These are phyloP conservation scores for Heterohyrax brucei DNA, from an alignment of 2,797 vertebrate species.

Conservation along the genomic window DNA sequence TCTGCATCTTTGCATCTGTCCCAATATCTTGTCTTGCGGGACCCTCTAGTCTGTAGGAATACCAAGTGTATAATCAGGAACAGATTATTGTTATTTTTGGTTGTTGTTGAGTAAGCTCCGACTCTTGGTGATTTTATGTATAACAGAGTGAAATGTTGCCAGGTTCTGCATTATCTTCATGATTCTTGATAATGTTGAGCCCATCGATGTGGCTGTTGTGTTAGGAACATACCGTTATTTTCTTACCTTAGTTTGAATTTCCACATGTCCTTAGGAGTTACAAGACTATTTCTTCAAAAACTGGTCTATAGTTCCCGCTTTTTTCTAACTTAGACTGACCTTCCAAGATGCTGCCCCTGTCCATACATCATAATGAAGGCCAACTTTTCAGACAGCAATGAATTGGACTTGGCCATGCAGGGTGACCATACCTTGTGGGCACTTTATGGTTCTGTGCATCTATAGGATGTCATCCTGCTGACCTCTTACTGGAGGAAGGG, in stretches of 20 bases:
- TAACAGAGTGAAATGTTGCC: neutral
- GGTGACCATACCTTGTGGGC: no score
- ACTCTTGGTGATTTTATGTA: neutral
- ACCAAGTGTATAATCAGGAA: neutral
- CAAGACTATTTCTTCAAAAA: conserved; percentile 17
- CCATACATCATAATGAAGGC: no score
- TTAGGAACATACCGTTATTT: neutral
- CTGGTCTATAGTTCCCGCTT: neutral
- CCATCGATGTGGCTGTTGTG: neutral
- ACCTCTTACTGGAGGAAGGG: no score
- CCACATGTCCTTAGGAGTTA: neutral
- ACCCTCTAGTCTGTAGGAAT: no score
- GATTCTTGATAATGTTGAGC: neutral
- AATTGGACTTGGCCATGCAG: no score
- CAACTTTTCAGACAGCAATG: no score
- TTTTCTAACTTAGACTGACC: conserved; percentile 6
- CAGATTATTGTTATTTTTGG: neutral
- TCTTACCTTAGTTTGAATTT: conserved; percentile 27
- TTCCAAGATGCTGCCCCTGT: neutral
- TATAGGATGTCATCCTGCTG: no score
- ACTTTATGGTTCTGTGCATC: no score
- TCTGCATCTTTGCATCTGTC: no score
- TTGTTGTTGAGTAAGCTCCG: neutral
- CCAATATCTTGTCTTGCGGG: no score
- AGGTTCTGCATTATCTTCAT: neutral